Percentiles rank a stretch among this genome's conserved stretches.
These are phyloP conservation scores for Anaspis maculata DNA, from an alignment of 2,888 invertebrate genomes.

Conservation along the genomic window DNA sequence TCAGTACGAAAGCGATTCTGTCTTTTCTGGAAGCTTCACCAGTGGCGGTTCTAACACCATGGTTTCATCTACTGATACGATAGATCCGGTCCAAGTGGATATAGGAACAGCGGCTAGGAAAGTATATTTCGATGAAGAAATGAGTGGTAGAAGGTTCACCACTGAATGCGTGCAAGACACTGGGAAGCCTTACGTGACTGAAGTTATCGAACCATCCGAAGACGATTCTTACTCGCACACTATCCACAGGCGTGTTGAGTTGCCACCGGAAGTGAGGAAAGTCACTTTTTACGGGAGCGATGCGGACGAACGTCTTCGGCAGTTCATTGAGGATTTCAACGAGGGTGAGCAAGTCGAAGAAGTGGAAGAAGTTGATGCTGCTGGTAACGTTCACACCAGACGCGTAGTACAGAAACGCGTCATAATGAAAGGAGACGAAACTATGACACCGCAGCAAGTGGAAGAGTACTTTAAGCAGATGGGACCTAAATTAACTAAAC, in stretches of 20 bases:
- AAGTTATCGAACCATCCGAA: slow-evolving; percentile 42
- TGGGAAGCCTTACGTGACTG: slow-evolving; percentile 43
- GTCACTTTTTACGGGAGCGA: slow-evolving; percentile 48
- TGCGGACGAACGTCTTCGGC: slow-evolving; percentile 44
- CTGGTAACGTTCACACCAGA: slow-evolving; percentile 48
- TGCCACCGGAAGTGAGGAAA: slow-evolving; percentile 46
- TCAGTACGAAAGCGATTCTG: slow-evolving; percentile 75
- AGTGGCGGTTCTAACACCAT: slow-evolving; percentile 78
- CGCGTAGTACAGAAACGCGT: slow-evolving; percentile 44
- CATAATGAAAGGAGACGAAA: slow-evolving; percentile 35
- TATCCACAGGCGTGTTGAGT: slow-evolving; percentile 43
- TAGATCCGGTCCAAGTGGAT: slow-evolving; percentile 50
- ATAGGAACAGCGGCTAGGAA: slow-evolving; percentile 39
- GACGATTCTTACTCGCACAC: slow-evolving; percentile 43
- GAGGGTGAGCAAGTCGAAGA: slow-evolving; percentile 47
- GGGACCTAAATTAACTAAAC: slow-evolving; percentile 12
- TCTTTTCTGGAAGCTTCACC: slow-evolving; percentile 79
- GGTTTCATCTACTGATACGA: slow-evolving; percentile 67
- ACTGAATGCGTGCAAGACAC: slow-evolving; percentile 34
- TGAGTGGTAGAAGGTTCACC: slow-evolving; percentile 24
- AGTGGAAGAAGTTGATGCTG: slow-evolving; percentile 44
- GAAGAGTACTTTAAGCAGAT: slow-evolving; percentile 11
- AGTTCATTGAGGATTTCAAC: slow-evolving; percentile 45
- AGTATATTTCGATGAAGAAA: slow-evolving; percentile 45
- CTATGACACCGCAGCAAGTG: slow-evolving; percentile 6